phyloP scores from a whole-genome alignment of 2,888 invertebrate genomes.

The Tipula vernalis region DNA sequence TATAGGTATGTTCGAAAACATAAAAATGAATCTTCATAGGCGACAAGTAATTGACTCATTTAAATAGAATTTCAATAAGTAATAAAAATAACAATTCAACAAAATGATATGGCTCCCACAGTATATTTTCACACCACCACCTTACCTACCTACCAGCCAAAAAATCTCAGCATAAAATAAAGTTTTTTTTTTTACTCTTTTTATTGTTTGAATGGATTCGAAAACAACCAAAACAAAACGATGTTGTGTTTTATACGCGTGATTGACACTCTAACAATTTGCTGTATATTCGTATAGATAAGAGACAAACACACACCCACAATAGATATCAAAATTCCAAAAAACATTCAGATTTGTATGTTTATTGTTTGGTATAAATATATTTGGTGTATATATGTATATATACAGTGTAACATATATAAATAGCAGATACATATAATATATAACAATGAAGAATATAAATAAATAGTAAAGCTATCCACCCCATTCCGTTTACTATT shows the following conservation, averaged over 20 bases:
- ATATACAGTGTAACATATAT: neutral
- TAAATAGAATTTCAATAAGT: neutral
- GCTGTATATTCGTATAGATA: neutral
- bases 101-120: neutral
- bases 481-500: neutral
- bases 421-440: neutral
- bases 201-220: neutral
- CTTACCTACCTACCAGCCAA: neutral
- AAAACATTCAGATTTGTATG: neutral
- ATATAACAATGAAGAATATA: neutral
- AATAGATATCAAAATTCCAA: neutral
- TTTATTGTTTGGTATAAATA: neutral
- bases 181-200: neutral
- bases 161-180: neutral
- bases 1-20: neutral
- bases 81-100: neutral
- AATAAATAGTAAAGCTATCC: neutral
- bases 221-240: neutral
- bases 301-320: neutral
- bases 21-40: neutral
- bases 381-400: neutral
- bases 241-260: neutral
- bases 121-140: neutral
- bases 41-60: neutral
- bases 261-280: neutral